A percentile compares a stretch with the other conserved stretches of the same genome.
Evolutionary conservation across 2,797 vertebrate species (phyloP).

Genomic region (Pseudochirops corinnae): DNA sequence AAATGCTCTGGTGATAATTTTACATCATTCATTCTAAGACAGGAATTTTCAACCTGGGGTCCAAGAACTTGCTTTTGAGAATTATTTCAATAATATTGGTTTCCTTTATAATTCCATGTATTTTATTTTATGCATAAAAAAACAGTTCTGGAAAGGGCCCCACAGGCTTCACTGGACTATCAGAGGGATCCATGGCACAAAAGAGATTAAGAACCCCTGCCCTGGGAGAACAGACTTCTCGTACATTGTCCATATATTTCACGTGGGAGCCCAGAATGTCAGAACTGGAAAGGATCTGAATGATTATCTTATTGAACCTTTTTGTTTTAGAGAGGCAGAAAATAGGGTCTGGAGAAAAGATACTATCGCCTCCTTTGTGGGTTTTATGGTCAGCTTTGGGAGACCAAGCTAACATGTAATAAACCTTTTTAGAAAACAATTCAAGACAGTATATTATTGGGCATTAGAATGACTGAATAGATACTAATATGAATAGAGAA

Average conservation of each 20-base stretch:
- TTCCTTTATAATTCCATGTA: neutral
- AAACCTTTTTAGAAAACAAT: neutral
- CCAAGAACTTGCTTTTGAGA: neutral
- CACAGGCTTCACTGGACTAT: neutral
- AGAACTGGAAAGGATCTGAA: neutral
- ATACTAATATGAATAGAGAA: neutral
- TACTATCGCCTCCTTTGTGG: neutral
- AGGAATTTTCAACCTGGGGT: neutral
- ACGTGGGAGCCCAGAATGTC: neutral
- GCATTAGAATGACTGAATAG: neutral
- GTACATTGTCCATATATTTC: neutral
- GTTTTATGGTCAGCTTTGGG: neutral
- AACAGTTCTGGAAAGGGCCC: neutral
- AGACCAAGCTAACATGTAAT: neutral
- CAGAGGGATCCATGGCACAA: neutral
- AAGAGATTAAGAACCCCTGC: neutral
- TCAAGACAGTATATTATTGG: neutral
- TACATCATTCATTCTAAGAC: neutral
- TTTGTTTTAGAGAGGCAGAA: neutral
- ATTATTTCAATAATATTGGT: neutral
- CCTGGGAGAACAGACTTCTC: neutral
- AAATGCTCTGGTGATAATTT: neutral
- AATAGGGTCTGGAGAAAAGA: neutral
- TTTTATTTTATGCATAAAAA: neutral
- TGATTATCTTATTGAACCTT: neutral